phyloP scores from a whole-genome alignment of 2,888 invertebrate species.

The Escarpia spicata region DNA sequence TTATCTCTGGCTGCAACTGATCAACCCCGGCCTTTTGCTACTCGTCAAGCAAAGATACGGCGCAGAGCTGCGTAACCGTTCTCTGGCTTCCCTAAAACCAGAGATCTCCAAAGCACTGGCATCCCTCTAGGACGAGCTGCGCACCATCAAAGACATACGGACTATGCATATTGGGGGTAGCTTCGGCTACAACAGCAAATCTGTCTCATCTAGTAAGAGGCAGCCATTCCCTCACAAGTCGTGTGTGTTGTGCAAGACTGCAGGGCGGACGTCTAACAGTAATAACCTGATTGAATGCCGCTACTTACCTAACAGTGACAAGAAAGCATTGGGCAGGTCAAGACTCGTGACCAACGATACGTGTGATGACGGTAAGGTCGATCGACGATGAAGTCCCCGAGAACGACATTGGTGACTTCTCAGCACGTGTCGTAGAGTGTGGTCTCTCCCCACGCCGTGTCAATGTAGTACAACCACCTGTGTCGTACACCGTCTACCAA shows the following conservation, averaged over 20 bases:
- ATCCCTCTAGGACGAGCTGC: slow-evolving; percentile 31
- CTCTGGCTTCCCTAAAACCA: slow-evolving; percentile 43
- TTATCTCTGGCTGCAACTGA: slow-evolving; percentile 36
- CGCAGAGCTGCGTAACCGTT: slow-evolving; percentile 39
- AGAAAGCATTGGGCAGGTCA: too few relatives aligned
- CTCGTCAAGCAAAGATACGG: slow-evolving; percentile 43
- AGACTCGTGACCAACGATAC: too few relatives aligned
- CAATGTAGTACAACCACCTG: too few relatives aligned
- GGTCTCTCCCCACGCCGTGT: too few relatives aligned
- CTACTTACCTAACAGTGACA: too few relatives aligned
- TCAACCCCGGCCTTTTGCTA: slow-evolving; percentile 35
- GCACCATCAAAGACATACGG: background rate
- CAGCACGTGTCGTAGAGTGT: too few relatives aligned
- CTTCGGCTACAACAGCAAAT: background rate
- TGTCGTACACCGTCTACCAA: too few relatives aligned
- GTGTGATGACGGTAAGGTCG: too few relatives aligned
- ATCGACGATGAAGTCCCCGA: too few relatives aligned
- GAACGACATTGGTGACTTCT: too few relatives aligned
- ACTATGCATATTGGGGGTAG: background rate
- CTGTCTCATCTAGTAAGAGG: background rate
- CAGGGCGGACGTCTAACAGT: slow-evolving; percentile 22
- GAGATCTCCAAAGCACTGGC: slow-evolving; percentile 41
- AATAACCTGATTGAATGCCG: slow-evolving; percentile 26
- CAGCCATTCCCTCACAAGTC: background rate
- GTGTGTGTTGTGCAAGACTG: slow-evolving; percentile 30